Base-by-base conservation (phyloP, 2,888 invertebrate genomes). In the Creontiades dilutus region DNA sequence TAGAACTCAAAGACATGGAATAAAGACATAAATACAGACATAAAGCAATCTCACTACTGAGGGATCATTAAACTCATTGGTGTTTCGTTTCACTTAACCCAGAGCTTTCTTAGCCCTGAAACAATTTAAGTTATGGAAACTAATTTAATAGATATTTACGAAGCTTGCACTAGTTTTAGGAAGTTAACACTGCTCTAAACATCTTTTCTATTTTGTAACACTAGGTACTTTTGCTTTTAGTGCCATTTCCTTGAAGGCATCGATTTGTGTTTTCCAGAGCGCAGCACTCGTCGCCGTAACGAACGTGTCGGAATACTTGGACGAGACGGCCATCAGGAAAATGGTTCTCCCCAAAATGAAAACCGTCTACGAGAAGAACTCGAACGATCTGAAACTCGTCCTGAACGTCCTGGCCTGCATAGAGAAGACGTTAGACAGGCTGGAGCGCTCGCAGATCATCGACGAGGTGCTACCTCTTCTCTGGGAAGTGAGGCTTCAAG, bases 401-500 rank as follows among this genome's bases (percentile, higher is more conserved):
- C 95, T 96, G 92, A 96, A 96, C 92, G 96, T 97, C 16, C 94
- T 98, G 4, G 95, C 96, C 23, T 96, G 97, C 93, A 95, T 96
- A 88, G 97, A 98, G 93, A 95, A 96, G 92, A 96, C 97, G 23
- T 94, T 99, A 91, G 96, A 96, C 92, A 96, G 97, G 92, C 94
- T 99, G 92, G 98, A 99, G 92, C 96, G 97, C 92, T 95, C 95
- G 90, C 97, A 98, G 93, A 97, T 99, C 90, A 95, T 98, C 92
- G 98, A 98, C 92, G 97, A 98, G 92, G 97, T 99, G 80, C 95
- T 99, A 92, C 98, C 98, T 0, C 95, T 99, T 91, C 94, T 99
- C 52, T 96, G 97, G 93, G 96, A 96, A 92, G 97, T 98, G 92
- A 95, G 96, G 91, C 95, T 98, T 84, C 96, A 96, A 91, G 98